Conservation (phyloP, 1,140 invertebrate genomes). For the Camponotus floridanus region DNA sequence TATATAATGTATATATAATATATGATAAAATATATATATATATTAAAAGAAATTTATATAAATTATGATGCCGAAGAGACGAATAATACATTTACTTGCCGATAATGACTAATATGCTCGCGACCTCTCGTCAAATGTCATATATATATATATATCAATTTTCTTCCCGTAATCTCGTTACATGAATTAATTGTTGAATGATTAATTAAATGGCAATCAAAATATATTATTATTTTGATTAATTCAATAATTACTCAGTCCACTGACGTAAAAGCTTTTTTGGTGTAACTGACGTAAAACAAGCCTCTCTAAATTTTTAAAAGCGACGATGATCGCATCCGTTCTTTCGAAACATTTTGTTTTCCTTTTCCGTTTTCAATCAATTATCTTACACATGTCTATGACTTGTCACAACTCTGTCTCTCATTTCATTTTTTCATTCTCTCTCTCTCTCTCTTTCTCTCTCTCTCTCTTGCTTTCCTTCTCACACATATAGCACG, state of each 20-base stretch:
- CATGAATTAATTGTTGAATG: conserved; percentile 15
- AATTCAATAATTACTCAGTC: conserved; percentile 22
- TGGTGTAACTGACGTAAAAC: conserved; percentile 6
- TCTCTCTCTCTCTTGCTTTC: background rate
- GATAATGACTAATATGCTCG: conserved; percentile 63
- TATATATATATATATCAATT: conserved; percentile 50
- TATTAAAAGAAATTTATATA: conserved; percentile 68
- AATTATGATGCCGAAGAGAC: conserved; percentile 61
- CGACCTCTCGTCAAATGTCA: conserved; percentile 42
- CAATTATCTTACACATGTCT: conserved; percentile 33
- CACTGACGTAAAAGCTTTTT: conserved; percentile 17
- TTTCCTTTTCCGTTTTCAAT: conserved; percentile 58
- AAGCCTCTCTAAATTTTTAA: conserved; percentile 35
- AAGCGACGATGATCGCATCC: conserved; percentile 43
- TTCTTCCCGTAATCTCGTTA: background rate
- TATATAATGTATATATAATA: conserved; percentile 60
- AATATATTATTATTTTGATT: conserved; percentile 40
- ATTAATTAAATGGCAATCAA: conserved; percentile 43
- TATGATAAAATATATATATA: conserved; percentile 69
- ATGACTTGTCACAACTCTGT: conserved; percentile 17
- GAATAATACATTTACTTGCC: conserved; percentile 42
- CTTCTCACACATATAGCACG: background rate
- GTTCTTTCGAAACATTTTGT: conserved; percentile 42
- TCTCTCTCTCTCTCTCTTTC: background rate
- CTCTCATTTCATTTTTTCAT: conserved; percentile 8